Percentiles rank a stretch among this genome's conserved stretches.
These are phyloP conservation scores for Simalia tracyae DNA, from an alignment of 2,797 vertebrate species.

Conservation along the genomic window DNA sequence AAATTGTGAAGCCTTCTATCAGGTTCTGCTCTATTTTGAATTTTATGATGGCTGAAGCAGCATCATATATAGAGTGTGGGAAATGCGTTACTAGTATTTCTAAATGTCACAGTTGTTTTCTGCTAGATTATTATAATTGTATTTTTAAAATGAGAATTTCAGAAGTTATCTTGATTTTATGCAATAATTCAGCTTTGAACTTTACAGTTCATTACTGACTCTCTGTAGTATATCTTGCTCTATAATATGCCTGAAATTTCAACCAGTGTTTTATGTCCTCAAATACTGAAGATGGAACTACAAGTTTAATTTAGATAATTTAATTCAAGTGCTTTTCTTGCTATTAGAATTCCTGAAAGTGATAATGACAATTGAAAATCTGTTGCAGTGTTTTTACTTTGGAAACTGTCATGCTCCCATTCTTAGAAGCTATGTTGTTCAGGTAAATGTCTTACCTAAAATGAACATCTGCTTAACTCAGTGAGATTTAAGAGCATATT, in stretches of 20 bases:
- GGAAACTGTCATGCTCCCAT: conserved; percentile 26
- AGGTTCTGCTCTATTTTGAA: not conserved
- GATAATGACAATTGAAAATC: conserved; percentile 42
- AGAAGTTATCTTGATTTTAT: conserved; percentile 59
- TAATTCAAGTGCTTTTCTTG: conserved; percentile 50
- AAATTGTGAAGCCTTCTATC: not conserved
- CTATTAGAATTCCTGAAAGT: conserved; percentile 54
- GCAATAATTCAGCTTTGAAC: conserved; percentile 48
- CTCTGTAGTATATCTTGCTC: conserved; percentile 52
- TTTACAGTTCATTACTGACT: conserved; percentile 59
- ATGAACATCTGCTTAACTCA: not conserved
- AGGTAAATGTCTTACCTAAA: not conserved
- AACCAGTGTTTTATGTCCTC: conserved; percentile 70
- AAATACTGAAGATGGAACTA: conserved; percentile 70
- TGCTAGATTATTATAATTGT: conserved; percentile 19
- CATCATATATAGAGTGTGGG: not conserved
- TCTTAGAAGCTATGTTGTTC: not conserved
- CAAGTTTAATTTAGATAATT: conserved; percentile 69
- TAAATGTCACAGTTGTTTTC: conserved; percentile 31
- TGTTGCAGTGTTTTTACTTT: conserved; percentile 23
- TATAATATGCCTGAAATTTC: conserved; percentile 71
- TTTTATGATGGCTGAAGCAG: not conserved
- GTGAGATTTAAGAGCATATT: not conserved
- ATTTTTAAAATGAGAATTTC: not conserved
- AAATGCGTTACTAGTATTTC: conserved; percentile 10